Base-by-base conservation (phyloP, 2,113 vertebrate genomes). In the Trichechus manatus region DNA sequence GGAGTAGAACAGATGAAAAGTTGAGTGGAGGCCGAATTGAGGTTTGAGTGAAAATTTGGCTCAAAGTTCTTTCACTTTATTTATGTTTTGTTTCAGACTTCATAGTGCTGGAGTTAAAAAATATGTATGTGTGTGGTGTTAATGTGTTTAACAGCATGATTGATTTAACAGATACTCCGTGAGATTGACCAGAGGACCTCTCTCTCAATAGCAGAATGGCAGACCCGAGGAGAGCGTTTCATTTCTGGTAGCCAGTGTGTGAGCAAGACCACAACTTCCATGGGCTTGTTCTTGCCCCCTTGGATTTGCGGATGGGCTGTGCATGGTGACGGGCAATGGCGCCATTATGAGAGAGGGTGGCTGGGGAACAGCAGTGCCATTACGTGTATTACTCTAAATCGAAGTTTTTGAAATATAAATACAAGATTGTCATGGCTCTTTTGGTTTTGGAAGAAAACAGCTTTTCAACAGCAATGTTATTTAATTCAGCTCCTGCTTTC, bases 81-180 rank as follows among this genome's bases (percentile, higher is more conserved):
- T 98, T 98, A 89, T 91, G 96, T 97, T 95, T 94, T 97, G 87
- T 98, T 97, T 97, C 63, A 85, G 96, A 77, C 87, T 93, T 97
- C 93, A 85, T 53, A 68, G 95, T 95, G 36, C 59, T 25, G 56
- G 61, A 88, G 95, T 87, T 50, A 44, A 79, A 64, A n/a, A 1
- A 89, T 97, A 95, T 78, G 25, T 89, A 74, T 81, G 82, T 93
- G 93, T 96, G 81, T 61, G 63, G 95, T 94, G 97, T 96, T 98
- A 98, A 98, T 98, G 98, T 75, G 66, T 98, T 98, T 98, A 97
- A 66, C 98, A 98, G 98, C 31, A 6, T 98, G 98, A 98, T 98
- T 96, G 98, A 96, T 98, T 98, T 98, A 97, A 85, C 98, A 98
- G 98, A 96, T 81, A 15, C 61, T 96, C 81, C 0, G 79, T 56